These are phyloP conservation scores for Chrysina gloriosa DNA, from an alignment of 2,888 invertebrate genomes.

Conservation along the genomic window DNA sequence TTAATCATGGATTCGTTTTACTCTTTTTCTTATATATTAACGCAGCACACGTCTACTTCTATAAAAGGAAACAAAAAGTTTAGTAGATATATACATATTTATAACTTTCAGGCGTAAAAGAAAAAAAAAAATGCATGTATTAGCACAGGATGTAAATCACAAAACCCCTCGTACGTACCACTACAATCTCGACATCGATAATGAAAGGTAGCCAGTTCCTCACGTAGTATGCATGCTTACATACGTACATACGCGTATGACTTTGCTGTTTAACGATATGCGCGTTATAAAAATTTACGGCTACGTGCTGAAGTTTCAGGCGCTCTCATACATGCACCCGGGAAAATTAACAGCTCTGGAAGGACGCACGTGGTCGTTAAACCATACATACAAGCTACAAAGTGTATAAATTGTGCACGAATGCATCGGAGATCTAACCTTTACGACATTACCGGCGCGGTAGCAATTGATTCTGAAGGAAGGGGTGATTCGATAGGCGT, in stretches of 20 bases:
- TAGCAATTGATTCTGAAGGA: slow-evolving; percentile 6
- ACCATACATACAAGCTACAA: background rate
- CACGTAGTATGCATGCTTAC: no score
- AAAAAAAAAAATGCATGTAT: no score
- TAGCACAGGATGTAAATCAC: background rate
- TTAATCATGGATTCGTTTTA: no score
- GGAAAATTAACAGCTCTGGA: slow-evolving; percentile 1
- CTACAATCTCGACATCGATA: no score
- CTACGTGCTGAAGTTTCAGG: background rate
- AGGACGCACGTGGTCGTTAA: background rate
- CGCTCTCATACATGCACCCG: background rate
- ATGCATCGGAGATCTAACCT: slow-evolving; percentile 1
- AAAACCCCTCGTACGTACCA: background rate
- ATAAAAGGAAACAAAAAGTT: no score
- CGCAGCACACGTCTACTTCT: no score
- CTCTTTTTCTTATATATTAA: no score
- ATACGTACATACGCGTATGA: background rate
- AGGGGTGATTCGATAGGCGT: background rate
- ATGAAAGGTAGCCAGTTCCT: no score
- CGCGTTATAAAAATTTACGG: slow-evolving; percentile 31
- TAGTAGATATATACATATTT: no score
- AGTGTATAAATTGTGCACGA: slow-evolving; percentile 11
- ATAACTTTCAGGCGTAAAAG: no score
- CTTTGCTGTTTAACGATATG: slow-evolving; percentile 24
- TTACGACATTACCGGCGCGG: background rate